Base-by-base conservation (phyloP, 2,797 vertebrate species). In the Schizopygopsis malacanthus region DNA sequence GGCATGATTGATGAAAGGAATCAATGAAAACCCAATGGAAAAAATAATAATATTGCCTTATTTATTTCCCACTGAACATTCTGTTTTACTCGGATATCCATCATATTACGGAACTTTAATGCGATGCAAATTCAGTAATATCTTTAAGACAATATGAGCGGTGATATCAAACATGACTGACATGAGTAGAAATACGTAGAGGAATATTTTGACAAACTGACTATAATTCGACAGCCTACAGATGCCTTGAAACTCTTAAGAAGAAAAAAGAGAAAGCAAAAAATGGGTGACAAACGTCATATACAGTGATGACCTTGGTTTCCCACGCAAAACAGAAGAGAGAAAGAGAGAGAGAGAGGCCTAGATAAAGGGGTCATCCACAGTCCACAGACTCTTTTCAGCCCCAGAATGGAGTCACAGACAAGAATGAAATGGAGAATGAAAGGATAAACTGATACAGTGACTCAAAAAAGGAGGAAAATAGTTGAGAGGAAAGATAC, bases 251-350 rank as follows among this genome's bases (percentile, higher is more conserved):
- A 54, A 59, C 20, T 9, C 28, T 77, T 33, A 6, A 39, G 59
- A 25, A 39, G n/a, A 63, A 56, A 81, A 81, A 83, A 88, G 78
- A 67, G 47, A 77, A 86, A 87, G 72, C 59, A 86, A 47, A 78
- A 79, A 80, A 88, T 90, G 88, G 86, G 89, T 92, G 88, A 47
- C 81, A 54, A 45, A 56, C 85, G 89, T 63, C 54, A 80, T 13
- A 50, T 73, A 65, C 67, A 90, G 82, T 80, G 83, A 87, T 72
- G 83, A 83, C 39, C 50, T 37, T 83, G 88, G 87, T 86, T 80
- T 73, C 20, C 50, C n/a, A 65, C 0, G 0, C 65, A 25, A 67
- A 63, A 67, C n/a, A 65, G 28, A 86, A 50, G 28, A 33, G 28
- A 33, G 28, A 33, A 2, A 33, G 33, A 33, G 33, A 33, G 33